These are phyloP conservation scores for Apis laboriosa DNA, from an alignment of 1,140 invertebrate genomes.

Conservation along the genomic window DNA sequence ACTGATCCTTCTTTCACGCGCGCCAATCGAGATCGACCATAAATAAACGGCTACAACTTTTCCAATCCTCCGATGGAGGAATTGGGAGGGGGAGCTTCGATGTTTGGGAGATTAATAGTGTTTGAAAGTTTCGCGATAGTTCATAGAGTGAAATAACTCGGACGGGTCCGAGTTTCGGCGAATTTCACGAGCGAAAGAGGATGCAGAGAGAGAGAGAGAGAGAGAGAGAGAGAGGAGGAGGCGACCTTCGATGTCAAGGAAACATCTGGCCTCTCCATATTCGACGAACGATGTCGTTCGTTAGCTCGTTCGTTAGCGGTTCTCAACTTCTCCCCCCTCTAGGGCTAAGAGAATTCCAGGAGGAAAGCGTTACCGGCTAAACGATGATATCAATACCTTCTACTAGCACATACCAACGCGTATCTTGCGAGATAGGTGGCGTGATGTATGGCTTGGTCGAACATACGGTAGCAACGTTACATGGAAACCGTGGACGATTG, in stretches of 20 bases:
- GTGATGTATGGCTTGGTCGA: conserved; percentile 9
- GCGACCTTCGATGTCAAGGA: conserved; percentile 64
- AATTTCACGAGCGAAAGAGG: conserved; percentile 1
- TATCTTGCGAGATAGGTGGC: conserved; percentile 52
- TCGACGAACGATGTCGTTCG: conserved; percentile 62
- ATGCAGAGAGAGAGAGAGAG: conserved; percentile 2
- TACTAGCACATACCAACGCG: conserved; percentile 18
- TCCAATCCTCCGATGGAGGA: neutral
- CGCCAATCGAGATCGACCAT: neutral
- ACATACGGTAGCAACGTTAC: conserved; percentile 31
- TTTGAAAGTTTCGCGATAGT: conserved; percentile 23
- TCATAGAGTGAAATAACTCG: neutral
- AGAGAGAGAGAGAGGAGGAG: neutral
- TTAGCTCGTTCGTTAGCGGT: conserved; percentile 57
- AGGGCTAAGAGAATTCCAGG: conserved; percentile 40
- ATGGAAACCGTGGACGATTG: neutral
- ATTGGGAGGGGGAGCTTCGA: neutral
- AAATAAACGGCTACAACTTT: neutral
- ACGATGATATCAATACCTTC: conserved; percentile 60
- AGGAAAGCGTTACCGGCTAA: conserved; percentile 38
- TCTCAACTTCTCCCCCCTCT: conserved; percentile 36
- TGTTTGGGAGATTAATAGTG: conserved; percentile 25
- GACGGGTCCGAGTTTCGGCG: neutral
- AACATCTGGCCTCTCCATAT: conserved; percentile 59
- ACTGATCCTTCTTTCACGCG: neutral